Evolutionary conservation across 2,113 vertebrate genomes (phyloP).

Genomic region (Gorsachius goisagi): DNA sequence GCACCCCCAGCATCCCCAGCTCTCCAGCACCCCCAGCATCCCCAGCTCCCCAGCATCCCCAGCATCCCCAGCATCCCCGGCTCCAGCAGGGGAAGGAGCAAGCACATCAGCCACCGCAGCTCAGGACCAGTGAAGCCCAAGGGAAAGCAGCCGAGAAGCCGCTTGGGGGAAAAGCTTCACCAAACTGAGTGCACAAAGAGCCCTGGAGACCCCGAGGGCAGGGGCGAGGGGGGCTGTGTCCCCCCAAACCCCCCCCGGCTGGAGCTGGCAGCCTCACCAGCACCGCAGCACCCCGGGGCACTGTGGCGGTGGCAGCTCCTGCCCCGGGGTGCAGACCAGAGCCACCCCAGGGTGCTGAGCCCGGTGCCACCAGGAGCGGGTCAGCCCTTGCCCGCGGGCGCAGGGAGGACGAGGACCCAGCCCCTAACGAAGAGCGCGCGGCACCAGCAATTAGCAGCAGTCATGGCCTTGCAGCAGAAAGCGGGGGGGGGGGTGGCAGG

Average conservation of each 20-base stretch:
- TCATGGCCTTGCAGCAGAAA: background rate
- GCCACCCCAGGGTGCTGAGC: background rate
- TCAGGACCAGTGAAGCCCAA: background rate
- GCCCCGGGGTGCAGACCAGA: background rate
- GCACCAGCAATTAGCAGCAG: background rate
- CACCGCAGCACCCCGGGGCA: background rate
- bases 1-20: too few relatives aligned
- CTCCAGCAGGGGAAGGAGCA: background rate
- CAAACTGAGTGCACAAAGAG: background rate
- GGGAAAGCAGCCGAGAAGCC: background rate
- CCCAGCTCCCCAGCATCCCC: too few relatives aligned
- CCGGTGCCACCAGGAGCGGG: background rate
- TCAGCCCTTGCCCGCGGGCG: background rate
- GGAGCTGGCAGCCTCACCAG: background rate
- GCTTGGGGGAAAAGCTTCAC: background rate
- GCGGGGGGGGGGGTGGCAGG: background rate
- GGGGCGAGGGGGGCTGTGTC: accelerated
- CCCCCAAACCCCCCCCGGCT: accelerated
- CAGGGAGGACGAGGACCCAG: background rate
- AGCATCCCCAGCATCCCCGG: background rate
- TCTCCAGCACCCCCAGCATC: too few relatives aligned
- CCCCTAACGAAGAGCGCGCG: background rate
- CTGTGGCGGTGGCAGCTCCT: background rate
- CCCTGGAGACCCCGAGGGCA: background rate
- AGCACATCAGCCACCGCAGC: background rate